Base-by-base conservation (phyloP, 2,113 vertebrate genomes). In the Menura novaehollandiae region DNA sequence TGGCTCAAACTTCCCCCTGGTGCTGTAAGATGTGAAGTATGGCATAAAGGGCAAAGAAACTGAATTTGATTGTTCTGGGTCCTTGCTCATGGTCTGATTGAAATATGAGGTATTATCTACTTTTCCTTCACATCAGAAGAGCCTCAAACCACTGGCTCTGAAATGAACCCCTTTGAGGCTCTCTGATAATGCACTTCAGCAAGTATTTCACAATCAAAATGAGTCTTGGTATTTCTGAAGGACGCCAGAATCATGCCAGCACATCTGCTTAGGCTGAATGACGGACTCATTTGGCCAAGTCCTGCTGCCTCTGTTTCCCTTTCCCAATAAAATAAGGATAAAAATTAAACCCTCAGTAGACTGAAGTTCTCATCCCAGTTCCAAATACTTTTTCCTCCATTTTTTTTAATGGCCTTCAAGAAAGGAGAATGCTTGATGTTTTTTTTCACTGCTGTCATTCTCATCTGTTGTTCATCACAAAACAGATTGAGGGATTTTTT, bases 381-480 rank as follows among this genome's bases (percentile, higher is more conserved):
- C 62, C 82, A 96, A 55, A 20, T 79, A 72, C n/a, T 59, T 85
- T 82, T 86, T 75, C 35, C 21, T 74, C 15, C 2, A 2, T 86
- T 84, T 67, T 72, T 59, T 71, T 49, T 24, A 53, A 76, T 39
- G 64, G 35, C 37, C 26, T 91, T 93, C 77, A 79, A 69, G 52
- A 82, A 23, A 93, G 43, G 33, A 85, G 20, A 85, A 85, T 43
- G 32, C 13, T 86, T 87, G 62, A 44, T 85, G 7, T 0, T 8
- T 21, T 79, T 83, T 88, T 79, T 88, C 43, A 84, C 49, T 88
- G 35, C 35, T 94, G 56, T 67, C 68, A 66, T 89, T 83, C 44
- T 91, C 93, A 91, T 95, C 80, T 93, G 92, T 81, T 96, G 56
- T 62, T 96, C 91, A 87, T 94, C 92, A 87, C 46, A 94, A 84